Conservation (phyloP, 2,888 invertebrate species). For the Athalia circularis region DNA sequence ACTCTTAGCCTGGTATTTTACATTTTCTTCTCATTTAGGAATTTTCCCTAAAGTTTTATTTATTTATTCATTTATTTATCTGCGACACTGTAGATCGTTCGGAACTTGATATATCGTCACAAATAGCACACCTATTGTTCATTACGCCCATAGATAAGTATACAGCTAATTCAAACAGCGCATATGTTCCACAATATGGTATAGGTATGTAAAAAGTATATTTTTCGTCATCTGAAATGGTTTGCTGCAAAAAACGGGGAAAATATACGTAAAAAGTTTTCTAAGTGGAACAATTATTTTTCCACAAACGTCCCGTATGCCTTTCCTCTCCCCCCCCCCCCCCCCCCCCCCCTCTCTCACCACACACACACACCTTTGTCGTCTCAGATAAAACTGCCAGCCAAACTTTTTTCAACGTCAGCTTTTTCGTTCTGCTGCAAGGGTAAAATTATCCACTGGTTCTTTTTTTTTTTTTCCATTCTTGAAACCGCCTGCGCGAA, state of each 20-base stretch:
- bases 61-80: no score
- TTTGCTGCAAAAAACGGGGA: not conserved
- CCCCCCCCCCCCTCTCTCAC: no score
- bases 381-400: conserved; percentile 20
- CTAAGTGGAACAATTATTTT: conserved; percentile 30
- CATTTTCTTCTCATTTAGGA: not conserved
- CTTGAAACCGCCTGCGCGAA: no score
- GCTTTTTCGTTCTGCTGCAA: conserved; percentile 17
- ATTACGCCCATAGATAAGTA: conserved; percentile 6
- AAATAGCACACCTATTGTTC: conserved; percentile 12
- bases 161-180: not conserved
- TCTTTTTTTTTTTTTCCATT: not conserved
- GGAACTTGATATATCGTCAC: conserved; percentile 24
- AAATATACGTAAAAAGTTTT: conserved; percentile 25
- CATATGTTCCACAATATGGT: not conserved
- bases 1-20: conserved; percentile 26
- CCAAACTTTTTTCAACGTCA: conserved; percentile 26
- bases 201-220: not conserved
- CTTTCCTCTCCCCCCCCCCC: no score
- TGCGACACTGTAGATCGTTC: no score
- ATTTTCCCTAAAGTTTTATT: no score
- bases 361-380: not conserved
- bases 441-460: not conserved
- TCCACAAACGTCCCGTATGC: conserved; percentile 13
- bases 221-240: conserved; percentile 3